Percentiles rank a stretch among this genome's conserved stretches.
Conservation (phyloP, 2,797 vertebrate genomes). For the Melanotaenia nigrans region DNA sequence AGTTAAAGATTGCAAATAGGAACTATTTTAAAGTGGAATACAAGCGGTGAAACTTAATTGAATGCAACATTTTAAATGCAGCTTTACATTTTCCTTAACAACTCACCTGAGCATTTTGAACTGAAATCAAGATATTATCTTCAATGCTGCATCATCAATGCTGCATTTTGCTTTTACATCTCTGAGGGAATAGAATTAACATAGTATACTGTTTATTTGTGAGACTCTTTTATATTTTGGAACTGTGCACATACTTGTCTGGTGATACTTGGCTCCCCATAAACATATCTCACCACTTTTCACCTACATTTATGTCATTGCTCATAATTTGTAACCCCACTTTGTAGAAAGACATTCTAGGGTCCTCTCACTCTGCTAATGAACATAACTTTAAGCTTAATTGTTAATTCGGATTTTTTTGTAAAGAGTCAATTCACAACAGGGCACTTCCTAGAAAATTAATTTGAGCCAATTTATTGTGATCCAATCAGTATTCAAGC, state of each 20-base stretch:
- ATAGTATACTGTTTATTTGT: no score
- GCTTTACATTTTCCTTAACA: background rate
- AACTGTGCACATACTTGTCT: no score
- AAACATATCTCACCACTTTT: no score
- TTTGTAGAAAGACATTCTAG: no score
- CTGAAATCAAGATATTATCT: background rate
- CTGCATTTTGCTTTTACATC: background rate
- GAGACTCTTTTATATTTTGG: no score
- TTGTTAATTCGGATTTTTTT: background rate
- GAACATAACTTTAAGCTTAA: background rate
- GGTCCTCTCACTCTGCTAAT: no score
- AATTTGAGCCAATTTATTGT: no score
- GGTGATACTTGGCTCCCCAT: no score
- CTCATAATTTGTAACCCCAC: no score
- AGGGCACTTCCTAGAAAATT: no score
- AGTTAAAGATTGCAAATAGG: slow-evolving; percentile 50
- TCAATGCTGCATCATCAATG: background rate
- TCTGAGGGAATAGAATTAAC: background rate
- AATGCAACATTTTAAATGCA: background rate
- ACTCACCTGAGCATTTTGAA: background rate
- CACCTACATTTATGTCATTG: background rate
- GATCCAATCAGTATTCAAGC: no score
- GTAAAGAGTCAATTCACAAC: no score
- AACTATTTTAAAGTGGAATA: slow-evolving; percentile 72
- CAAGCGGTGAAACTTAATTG: background rate